phyloP scores from a whole-genome alignment of 2,797 vertebrate genomes.

The Poliocrania exsul region DNA sequence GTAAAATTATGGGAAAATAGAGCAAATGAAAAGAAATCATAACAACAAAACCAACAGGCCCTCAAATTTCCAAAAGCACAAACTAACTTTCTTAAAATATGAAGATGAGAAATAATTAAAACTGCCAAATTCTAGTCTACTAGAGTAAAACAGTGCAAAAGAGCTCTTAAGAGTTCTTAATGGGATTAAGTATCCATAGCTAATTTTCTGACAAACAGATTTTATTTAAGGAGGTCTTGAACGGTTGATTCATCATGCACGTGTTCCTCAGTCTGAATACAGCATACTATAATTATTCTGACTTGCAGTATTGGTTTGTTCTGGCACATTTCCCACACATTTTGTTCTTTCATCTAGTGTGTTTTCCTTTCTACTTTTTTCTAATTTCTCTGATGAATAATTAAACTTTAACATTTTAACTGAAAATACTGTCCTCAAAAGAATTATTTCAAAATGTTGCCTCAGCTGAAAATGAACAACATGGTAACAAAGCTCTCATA shows the following conservation, averaged over 20 bases:
- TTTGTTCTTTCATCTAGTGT: not conserved
- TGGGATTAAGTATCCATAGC: not conserved
- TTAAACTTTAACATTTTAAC: not conserved
- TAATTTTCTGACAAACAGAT: not conserved
- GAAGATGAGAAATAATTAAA: not conserved
- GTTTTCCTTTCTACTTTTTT: not conserved
- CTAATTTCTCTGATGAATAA: not conserved
- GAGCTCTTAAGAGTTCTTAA: not conserved
- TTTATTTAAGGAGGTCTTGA: not conserved
- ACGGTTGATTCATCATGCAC: not conserved
- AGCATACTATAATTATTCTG: not conserved
- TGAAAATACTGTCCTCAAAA: not conserved
- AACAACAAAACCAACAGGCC: not conserved
- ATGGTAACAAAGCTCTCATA: accelerated
- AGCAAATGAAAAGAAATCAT: accelerated
- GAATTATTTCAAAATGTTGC: not conserved
- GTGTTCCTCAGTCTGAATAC: not conserved
- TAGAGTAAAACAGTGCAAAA: not conserved
- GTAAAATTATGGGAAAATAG: too few relatives aligned
- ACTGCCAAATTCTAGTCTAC: not conserved
- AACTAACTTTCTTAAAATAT: not conserved
- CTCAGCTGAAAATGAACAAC: not conserved
- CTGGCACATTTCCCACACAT: not conserved
- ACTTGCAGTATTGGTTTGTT: not conserved
- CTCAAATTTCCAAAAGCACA: accelerated